A percentile compares a stretch with the other conserved stretches of the same genome.
phyloP scores from a whole-genome alignment of 2,797 vertebrate genomes.

The Onychomys arenicola region DNA sequence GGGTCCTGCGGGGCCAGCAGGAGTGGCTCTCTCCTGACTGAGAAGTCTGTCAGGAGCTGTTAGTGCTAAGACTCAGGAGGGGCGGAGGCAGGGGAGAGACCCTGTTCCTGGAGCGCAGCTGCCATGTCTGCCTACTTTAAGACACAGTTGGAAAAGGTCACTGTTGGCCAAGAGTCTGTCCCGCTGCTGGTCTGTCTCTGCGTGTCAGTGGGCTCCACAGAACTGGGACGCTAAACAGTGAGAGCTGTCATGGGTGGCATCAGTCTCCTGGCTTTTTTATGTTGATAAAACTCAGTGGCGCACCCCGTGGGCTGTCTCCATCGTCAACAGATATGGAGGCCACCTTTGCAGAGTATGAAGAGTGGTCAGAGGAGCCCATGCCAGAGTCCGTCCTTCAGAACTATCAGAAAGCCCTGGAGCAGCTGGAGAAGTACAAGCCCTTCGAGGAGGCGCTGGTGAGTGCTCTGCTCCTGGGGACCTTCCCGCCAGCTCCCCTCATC shows the following conservation, averaged over 20 bases:
- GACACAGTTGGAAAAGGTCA: not conserved
- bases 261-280: not conserved
- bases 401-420: conserved; percentile 93
- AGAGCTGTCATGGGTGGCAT: not conserved
- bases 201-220: not conserved
- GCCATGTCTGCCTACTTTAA: not conserved
- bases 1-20: not conserved
- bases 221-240: not conserved
- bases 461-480: not conserved
- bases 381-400: conserved; percentile 88
- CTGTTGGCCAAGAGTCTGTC: not conserved
- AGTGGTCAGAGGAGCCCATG: conserved; percentile 95
- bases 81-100: not conserved
- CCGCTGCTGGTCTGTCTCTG: not conserved
- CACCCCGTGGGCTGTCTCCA: not conserved
- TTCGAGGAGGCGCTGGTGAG: conserved; percentile 95
- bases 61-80: not conserved
- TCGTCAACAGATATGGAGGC: conserved; percentile 94
- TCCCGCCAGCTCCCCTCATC: not conserved
- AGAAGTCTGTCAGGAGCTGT: not conserved
- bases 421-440: conserved; percentile 92
- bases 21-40: not conserved
- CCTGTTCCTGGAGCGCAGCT: not conserved
- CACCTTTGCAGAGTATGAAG: conserved; percentile 95
- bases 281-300: not conserved